Percentiles rank a stretch among this genome's conserved stretches.
Evolutionary conservation across 2,113 vertebrate species (phyloP).

Genomic region (Tenrec ecaudatus): DNA sequence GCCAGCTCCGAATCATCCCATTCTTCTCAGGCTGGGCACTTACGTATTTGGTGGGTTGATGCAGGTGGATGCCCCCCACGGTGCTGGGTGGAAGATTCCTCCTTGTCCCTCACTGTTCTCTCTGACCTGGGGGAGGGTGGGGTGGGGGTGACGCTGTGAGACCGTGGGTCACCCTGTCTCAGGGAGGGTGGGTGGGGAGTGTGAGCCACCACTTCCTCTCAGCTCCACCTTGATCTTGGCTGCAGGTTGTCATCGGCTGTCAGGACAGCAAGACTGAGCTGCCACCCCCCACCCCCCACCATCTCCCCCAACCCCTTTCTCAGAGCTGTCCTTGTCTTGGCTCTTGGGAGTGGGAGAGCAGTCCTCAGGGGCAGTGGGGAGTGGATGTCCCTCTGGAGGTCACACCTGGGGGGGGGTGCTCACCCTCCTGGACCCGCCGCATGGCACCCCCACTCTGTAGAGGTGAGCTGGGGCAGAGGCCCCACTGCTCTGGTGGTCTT

Average conservation of each 20-base stretch:
- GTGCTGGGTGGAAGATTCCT: neutral
- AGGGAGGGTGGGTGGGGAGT: rapidly evolving
- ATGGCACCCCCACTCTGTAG: rapidly evolving
- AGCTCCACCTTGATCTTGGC: neutral
- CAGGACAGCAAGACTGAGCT: neutral
- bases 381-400: neutral
- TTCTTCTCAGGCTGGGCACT: neutral
- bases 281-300: neutral
- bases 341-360: neutral
- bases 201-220: neutral
- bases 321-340: neutral
- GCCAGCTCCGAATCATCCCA: neutral
- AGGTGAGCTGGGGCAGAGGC: neutral
- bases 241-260: neutral
- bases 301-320: too few species aligned
- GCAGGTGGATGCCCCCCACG: neutral
- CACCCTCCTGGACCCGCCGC: neutral
- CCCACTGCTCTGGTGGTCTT: neutral
- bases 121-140: neutral
- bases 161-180: neutral
- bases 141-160: neutral
- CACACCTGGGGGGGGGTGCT: neutral
- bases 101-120: too few species aligned
- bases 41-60: neutral
- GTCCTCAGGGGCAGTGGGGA: neutral